Evolutionary conservation across 2,888 invertebrate genomes (phyloP), one percentile per base, ranked within the genome.

Genomic region (Nephrotoma appendiculata): DNA sequence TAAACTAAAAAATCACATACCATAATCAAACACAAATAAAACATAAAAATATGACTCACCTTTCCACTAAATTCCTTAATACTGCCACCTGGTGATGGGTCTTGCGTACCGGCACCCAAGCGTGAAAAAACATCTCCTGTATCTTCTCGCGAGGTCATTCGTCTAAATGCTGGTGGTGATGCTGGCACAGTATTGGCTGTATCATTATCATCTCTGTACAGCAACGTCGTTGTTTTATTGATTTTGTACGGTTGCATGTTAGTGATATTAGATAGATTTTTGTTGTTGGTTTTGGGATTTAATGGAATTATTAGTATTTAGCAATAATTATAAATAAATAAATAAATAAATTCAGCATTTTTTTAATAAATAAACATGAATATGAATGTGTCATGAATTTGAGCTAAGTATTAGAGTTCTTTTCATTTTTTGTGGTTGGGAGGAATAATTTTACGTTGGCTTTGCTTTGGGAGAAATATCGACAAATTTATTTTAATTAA

Each of bases 1-100:
- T 31, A 31, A 31, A 31, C 2, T 31, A 31, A 31, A 31, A 31
- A 31, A 31, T 2, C 31, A 31, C 31, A 1, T 31, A 9, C 12
- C 6, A 57, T 31, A 31, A 31, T 31, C 31, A 31, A 31, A 31
- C 11, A 83, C 1, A 57, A 85, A 44, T 86, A 44, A 86, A 11
- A 48, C 2, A 12, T 57, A 83, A 12, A 71, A 86, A 85, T 5
- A 7, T 2, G 41, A 87, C 86, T 87, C 88, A 90, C 90, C 88
- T 89, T 89, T 87, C 89, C 90, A 41, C 88, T 89, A 86, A 89
- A 89, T 87, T 89, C 90, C 85, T 89, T 89, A 87, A 90, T 90
- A 87, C 88, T 89, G n/a, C 90, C 90, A 86, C 90, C 90, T 0
- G 90, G 90, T 15, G 89, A 88, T 87, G 90, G 90, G 88, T 90